Base-by-base conservation (phyloP, 1,140 invertebrate genomes). In the Musca vetustissima region DNA sequence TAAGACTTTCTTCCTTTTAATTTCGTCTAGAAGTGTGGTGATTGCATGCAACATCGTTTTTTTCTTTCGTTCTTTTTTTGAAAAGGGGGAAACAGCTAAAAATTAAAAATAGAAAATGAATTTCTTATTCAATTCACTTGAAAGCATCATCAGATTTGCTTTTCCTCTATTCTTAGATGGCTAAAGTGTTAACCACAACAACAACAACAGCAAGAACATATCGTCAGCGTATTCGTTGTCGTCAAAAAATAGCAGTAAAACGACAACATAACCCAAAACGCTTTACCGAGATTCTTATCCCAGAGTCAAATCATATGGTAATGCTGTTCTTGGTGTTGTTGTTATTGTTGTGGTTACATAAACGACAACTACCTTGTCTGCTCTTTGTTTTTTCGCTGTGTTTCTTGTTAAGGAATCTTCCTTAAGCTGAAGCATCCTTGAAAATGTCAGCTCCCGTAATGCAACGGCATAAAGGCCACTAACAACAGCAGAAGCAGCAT, bases 391-490 rank as follows among this genome's bases (percentile, higher is more conserved):
- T 57, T n/a, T 57, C 21, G 4, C 28, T 28, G 28, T 32, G n/a
- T 59, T 32, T 36, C 7, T 61, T 61, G n/a, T 61, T 32, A 61
- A 61, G 57, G 57, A 43, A 43, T 43, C 36, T 43, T 43, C 36
- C 36, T 43, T 43, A 43, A 43, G 36, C 36, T 43, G 36, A 43
- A 43, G 36, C 36, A 61, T 61, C 57, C 57, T 61, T 61, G 57
- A 61, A 36, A 61, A 32, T 61, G 57, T 61, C 57, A 61, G 57
- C 57, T 61, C 57, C 57, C 57, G 57, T 61, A 61, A 61, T 61
- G 32, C 36, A 36, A 36, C 36, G 36, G 36, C 28, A 61, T n/a
- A 61, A 61, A 43, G 36, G 36, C 36, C 36, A 43, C 36, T 43
- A 43, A 43, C 36, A 43, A 43, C n/a, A n/a, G n/a, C n/a, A n/a